Base-by-base conservation (phyloP, 2,888 invertebrate genomes). In the Drosophila barbarae region DNA sequence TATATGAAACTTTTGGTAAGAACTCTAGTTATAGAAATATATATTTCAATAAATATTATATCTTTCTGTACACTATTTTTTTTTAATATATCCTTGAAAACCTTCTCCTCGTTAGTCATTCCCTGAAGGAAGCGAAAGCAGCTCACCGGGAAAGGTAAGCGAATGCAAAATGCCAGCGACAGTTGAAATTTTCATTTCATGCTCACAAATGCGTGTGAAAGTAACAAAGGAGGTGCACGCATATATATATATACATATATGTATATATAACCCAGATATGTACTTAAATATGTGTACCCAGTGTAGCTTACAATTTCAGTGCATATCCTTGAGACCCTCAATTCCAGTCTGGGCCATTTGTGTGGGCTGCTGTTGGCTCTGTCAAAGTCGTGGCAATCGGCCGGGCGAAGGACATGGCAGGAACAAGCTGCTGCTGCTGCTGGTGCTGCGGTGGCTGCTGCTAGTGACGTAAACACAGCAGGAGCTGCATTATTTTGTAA, bases 401-500 rank as follows among this genome's bases (percentile, higher is more conserved):
- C 51, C 55, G 41, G 55, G 35, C 57, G 73, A 73, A 65, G 77
- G 73, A 71, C 73, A 71, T 44, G 52, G 56, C 42, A 59, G 44
- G 68, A 68, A 53, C 56, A 55, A 63, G 72, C 64, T 56, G 55
- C 32, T 35, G 63, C 36, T 15, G 36, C 30, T 30, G 28, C 39
- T 41, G 39, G 21, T 39, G 41, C 41, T 41, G 41, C 41, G 13
- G 41, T 49, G 57, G 69, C 50, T 58, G 71, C 58, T 63, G 76
- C 52, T 69, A 51, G 66, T 75, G 74, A 72, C 75, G 77, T 66
- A 59, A 69, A 59, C 67, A 60, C 73, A 71, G 76, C 73, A 57
- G 47, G 71, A 65, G 69, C 57, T 59, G 61, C 71, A 71, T 78
- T 60, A 78, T 78, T 73, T 75, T 60, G 76, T 54, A 73, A 73